These are phyloP conservation scores for Ia io DNA, from an alignment of 2,113 vertebrate genomes.

Conservation along the genomic window DNA sequence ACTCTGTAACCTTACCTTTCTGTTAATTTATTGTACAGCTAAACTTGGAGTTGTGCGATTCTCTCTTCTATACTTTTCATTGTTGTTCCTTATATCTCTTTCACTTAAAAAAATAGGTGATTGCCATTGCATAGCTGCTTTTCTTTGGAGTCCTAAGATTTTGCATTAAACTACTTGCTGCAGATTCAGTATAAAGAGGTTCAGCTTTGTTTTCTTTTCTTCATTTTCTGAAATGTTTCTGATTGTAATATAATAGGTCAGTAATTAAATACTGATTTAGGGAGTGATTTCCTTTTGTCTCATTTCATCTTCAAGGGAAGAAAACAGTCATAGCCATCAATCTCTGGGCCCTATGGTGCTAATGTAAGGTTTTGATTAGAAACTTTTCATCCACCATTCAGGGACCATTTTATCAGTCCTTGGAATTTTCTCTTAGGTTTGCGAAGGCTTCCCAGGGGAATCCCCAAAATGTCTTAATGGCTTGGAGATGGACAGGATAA, in stretches of 20 bases:
- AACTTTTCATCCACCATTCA: conserved; percentile 43
- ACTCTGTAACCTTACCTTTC: not conserved
- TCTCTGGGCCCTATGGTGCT: conserved; percentile 1
- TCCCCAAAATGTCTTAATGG: not conserved
- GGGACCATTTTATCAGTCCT: conserved; percentile 27
- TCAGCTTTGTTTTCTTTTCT: conserved; percentile 36
- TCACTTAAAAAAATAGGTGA: not conserved
- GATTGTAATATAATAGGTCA: conserved; percentile 54
- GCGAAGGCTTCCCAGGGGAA: conserved; percentile 27
- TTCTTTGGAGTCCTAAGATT: not conserved
- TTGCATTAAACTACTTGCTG: conserved; percentile 26
- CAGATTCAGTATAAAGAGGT: conserved; percentile 26
- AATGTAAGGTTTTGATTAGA: conserved; percentile 61
- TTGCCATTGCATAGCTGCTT: not conserved
- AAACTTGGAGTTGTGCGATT: not conserved
- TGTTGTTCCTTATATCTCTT: conserved; percentile 17
- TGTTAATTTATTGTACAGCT: not conserved
- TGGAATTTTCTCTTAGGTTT: conserved; percentile 48
- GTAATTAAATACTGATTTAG: conserved; percentile 67
- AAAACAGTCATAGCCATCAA: conserved; percentile 39
- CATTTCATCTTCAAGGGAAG: conserved; percentile 41
- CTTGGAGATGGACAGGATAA: conserved; percentile 43
- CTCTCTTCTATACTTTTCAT: not conserved
- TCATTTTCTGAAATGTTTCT: conserved; percentile 61
- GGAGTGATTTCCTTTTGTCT: conserved; percentile 55